Conservation (phyloP, 2,888 invertebrate genomes). For the Sarcophaga rosellei region DNA sequence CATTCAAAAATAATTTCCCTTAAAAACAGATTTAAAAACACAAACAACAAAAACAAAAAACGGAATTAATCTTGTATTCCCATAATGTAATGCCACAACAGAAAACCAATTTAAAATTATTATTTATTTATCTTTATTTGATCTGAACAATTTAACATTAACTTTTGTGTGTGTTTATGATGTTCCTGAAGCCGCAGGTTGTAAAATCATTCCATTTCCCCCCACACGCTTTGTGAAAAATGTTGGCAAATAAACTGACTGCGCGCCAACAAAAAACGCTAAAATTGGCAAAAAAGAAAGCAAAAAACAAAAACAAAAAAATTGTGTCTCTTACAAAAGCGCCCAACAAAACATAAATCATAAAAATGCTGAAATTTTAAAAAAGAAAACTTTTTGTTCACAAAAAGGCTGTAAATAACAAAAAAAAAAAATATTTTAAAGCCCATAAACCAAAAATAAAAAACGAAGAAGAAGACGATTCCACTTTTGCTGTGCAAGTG, state of each 20-base stretch:
- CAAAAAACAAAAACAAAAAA: neutral
- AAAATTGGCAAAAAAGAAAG: neutral
- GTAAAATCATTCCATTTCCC: neutral
- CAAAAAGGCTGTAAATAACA: neutral
- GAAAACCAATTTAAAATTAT: conserved; percentile 3
- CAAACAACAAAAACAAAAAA: too few relatives aligned
- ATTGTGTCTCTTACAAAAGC: conserved; percentile 12
- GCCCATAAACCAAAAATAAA: conserved; percentile 32
- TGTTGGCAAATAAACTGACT: conserved; percentile 8
- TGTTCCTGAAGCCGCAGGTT: conserved; percentile 2
- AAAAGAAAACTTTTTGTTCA: conserved; percentile 17
- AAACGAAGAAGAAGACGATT: conserved; percentile 42
- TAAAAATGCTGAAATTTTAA: conserved; percentile 52
- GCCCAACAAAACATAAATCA: conserved; percentile 36
- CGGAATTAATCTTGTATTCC: too few relatives aligned
- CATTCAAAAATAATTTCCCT: too few relatives aligned
- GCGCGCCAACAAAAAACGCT: neutral
- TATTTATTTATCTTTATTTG: neutral
- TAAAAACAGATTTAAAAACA: too few relatives aligned
- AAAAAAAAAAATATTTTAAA: conserved; percentile 9
- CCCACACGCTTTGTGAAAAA: neutral
- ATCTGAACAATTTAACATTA: neutral
- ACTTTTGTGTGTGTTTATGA: neutral
- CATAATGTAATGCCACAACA: neutral
- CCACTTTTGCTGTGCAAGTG: conserved; percentile 13